Evolutionary conservation across 2,797 vertebrate species (phyloP), one percentile per base, ranked within the genome.

Genomic region (Odontamblyopus lacepedii): DNA sequence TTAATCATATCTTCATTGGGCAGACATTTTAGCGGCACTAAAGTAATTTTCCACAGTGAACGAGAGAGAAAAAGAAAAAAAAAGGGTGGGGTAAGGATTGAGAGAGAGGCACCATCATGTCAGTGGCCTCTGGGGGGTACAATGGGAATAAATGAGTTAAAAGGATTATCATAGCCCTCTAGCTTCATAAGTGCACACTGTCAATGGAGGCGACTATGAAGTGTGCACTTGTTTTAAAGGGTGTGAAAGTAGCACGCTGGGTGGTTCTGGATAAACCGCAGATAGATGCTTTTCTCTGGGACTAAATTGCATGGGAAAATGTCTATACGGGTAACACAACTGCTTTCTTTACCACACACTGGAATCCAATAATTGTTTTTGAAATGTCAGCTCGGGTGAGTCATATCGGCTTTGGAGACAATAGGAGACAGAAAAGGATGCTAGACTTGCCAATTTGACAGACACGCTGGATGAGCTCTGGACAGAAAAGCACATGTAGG

Each of bases 81-180:
- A 82, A 84, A 88, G 92, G 91, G 92, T 91, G 92, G 91, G 91
- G 91, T 92, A 85, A 73, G 69, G 84, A 85, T 65, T 82, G 87
- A 85, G 81, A 77, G 85, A 85, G 81, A 77, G 78, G 84, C 87
- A 87, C 86, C 86, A 86, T 89, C 89, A 72, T 91, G 90, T 89
- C 89, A 86, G 85, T 75, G 82, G 87, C 90, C 88, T 88, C 67
- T 6, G 77, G 90, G 88, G 90, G 83, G 78, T 82, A 85, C 84
- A 86, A 86, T 86, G 79, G 83, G 86, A 91, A 93, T 90, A 90
- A 91, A 91, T 91, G 87, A 87, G 85, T 81, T 91, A 90, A 91
- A 89, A 90, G 89, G 90, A 91, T 92, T 92, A 91, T 87, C 83
- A 91, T 71, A 90, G 87, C 87, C 90, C 89, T 90, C 84, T 77